phyloP scores from a whole-genome alignment of 2,113 vertebrate species.

The Labrus mixtus region DNA sequence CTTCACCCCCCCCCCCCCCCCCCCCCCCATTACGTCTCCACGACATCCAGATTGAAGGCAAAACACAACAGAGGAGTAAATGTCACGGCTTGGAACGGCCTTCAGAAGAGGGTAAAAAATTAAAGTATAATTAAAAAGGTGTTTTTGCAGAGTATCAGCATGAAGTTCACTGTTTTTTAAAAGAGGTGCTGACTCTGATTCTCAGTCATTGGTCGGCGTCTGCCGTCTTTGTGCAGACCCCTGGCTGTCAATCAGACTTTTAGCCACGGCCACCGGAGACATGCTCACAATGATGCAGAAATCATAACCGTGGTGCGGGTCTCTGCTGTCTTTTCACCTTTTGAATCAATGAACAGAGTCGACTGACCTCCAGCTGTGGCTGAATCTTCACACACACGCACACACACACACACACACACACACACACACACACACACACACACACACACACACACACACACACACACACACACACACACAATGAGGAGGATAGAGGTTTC shows the following conservation, averaged over 20 bases:
- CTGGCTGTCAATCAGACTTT: conserved; percentile 15
- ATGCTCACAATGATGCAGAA: conserved; percentile 28
- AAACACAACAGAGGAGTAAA: no score
- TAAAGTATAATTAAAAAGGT: no score
- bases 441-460: conserved; percentile 50
- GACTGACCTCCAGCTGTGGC: conserved; percentile 28
- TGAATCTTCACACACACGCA: not conserved
- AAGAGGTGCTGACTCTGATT: conserved; percentile 54
- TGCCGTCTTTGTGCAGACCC: no score
- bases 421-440: not conserved
- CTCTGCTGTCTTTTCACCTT: conserved; percentile 30
- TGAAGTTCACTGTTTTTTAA: not conserved
- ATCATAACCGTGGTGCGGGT: conserved; percentile 17
- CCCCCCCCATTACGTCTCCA: no score
- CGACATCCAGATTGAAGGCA: no score
- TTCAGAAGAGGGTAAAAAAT: no score
- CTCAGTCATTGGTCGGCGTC: no score
- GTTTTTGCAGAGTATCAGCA: no score
- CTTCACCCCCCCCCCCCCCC: no score
- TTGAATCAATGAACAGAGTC: not conserved
- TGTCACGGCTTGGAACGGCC: no score
- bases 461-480: conserved; percentile 27
- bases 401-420: no score
- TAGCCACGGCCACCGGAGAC: conserved; percentile 8
- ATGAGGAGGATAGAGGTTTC: conserved; percentile 52